A percentile compares a stretch with the other conserved stretches of the same genome.
These are phyloP conservation scores for Tychaedon coryphoeus DNA, from an alignment of 2,113 vertebrate genomes.

Conservation along the genomic window DNA sequence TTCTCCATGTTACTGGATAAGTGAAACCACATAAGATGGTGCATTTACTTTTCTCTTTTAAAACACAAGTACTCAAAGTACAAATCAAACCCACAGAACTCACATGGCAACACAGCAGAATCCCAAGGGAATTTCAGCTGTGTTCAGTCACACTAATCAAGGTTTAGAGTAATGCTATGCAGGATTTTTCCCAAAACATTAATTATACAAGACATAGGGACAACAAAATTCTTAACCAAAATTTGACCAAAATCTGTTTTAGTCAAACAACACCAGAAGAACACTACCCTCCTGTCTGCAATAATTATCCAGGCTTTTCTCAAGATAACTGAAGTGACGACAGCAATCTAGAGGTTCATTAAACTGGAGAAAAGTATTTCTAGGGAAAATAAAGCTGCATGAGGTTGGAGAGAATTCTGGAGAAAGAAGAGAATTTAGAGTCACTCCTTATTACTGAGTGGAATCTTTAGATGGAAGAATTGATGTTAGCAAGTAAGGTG, in stretches of 20 bases:
- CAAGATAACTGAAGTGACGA: neutral
- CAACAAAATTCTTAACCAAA: neutral
- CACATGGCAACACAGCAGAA: neutral
- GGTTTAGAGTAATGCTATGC: neutral
- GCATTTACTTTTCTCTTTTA: neutral
- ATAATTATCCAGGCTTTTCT: neutral
- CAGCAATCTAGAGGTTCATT: neutral
- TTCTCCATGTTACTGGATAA: neutral
- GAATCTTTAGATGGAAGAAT: neutral
- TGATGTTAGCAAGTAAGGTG: neutral
- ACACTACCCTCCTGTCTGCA: neutral
- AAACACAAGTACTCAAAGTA: neutral
- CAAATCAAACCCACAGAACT: neutral
- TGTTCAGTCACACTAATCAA: neutral
- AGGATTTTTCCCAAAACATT: neutral
- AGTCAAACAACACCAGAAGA: neutral
- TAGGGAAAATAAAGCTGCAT: neutral
- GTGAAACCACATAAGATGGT: neutral
- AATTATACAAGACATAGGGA: neutral
- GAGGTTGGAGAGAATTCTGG: neutral
- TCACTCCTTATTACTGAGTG: rapidly evolving
- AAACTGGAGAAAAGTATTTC: neutral
- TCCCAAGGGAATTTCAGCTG: neutral
- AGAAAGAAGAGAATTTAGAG: neutral
- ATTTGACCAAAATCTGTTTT: neutral